A percentile compares a stretch with the other conserved stretches of the same genome.
These are phyloP conservation scores for Cybosia mesomella DNA, from an alignment of 2,888 invertebrate species.

Conservation along the genomic window DNA sequence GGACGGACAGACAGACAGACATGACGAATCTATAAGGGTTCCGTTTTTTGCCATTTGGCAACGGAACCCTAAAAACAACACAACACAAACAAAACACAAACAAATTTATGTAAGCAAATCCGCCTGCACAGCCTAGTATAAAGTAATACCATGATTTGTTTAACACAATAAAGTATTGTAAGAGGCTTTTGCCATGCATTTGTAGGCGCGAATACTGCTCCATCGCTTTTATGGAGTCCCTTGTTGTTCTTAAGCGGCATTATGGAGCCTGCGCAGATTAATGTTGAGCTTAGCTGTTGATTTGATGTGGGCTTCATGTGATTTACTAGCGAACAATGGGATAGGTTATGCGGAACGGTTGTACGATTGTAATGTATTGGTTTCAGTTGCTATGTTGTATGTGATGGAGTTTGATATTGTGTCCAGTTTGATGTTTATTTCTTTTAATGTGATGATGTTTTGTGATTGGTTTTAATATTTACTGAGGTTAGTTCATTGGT, in stretches of 20 bases:
- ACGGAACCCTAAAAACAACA: background rate
- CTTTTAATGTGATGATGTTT: background rate
- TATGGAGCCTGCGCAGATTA: conserved; percentile 44
- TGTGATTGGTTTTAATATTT: no score
- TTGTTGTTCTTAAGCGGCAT: conserved; percentile 61
- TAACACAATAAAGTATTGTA: conserved; percentile 58
- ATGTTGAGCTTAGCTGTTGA: conserved; percentile 38
- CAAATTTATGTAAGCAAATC: conserved; percentile 30
- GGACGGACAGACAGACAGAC: no score
- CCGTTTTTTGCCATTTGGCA: no score
- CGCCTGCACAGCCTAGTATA: conserved; percentile 23
- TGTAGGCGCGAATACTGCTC: conserved; percentile 64
- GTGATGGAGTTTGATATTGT: background rate
- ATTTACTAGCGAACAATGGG: conserved; percentile 39
- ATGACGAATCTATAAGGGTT: no score
- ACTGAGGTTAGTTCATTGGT: no score
- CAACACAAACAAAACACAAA: conserved; percentile 9
- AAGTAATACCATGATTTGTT: conserved; percentile 66
- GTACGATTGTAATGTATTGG: conserved; percentile 18
- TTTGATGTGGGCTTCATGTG: conserved; percentile 46
- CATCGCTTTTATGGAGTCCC: conserved; percentile 60
- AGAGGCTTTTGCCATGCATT: conserved; percentile 58
- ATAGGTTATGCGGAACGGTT: conserved; percentile 15
- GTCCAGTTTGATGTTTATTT: background rate
- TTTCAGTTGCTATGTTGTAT: background rate